phyloP scores from a whole-genome alignment of 2,888 invertebrate species.

The Abrostola tripartita region DNA sequence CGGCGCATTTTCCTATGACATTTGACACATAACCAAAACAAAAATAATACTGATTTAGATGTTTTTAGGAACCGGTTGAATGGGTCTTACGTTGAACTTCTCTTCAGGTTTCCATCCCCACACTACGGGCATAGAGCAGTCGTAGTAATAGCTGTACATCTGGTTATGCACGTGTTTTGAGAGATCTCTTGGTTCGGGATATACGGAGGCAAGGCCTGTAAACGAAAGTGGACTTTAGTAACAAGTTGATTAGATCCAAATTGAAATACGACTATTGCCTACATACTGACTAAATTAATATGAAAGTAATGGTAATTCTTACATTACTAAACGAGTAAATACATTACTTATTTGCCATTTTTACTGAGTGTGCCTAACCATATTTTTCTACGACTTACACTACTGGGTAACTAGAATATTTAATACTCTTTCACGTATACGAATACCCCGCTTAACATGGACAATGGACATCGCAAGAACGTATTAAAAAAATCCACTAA shows the following conservation, averaged over 20 bases:
- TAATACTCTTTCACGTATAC: not conserved
- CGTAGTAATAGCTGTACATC: conserved; percentile 94
- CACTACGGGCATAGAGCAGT: conserved; percentile 91
- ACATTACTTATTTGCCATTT: no score
- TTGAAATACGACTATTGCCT: not conserved
- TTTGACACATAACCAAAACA: conserved; percentile 48
- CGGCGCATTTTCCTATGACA: conserved; percentile 25
- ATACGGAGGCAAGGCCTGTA: conserved; percentile 93
- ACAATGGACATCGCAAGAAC: not conserved
- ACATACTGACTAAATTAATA: not conserved
- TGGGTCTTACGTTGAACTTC: conserved; percentile 80
- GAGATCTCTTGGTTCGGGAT: conserved; percentile 95
- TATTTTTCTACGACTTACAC: not conserved
- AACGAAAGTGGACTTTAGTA: conserved; percentile 33
- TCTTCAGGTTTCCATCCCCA: conserved; percentile 90
- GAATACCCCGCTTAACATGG: conserved; percentile 8
- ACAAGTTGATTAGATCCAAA: not conserved
- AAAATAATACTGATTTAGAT: conserved; percentile 72
- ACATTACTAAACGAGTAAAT: no score
- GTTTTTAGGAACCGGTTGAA: conserved; percentile 83
- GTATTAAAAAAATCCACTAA: not conserved
- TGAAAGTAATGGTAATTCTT: not conserved
- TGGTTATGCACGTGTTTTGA: conserved; percentile 91
- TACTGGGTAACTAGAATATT: not conserved
- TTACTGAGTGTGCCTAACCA: not conserved